Base-by-base conservation (phyloP, 2,888 invertebrate species). In the Myopa tessellatipennis region DNA sequence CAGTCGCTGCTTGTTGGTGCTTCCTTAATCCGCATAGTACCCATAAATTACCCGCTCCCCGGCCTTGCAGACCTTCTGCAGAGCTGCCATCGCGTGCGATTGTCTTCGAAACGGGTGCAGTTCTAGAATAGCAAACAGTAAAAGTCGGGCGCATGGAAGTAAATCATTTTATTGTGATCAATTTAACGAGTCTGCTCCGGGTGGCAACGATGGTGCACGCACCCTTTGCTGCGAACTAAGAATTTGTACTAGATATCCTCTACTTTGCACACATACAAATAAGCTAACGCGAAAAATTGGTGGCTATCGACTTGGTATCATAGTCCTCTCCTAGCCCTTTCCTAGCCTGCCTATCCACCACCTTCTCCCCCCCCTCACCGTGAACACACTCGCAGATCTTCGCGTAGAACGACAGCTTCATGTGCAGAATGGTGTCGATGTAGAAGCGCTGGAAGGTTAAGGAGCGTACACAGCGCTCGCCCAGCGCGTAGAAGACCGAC, bases 381-480 rank as follows among this genome's bases (percentile, higher is more conserved):
- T 85, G 82, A 0, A 84, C 84, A 60, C 85, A 85, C 76, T 84
- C 82, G 12, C 83, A 84, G 4, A 86, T 75, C 45, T 85, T 65
- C 80, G 0, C 84, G 69, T 82, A 87, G 74, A 87, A 87, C 26
- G 81, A 77, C 34, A 87, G 76, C 67, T 87, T 86, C 40, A 81
- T 82, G 45, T 85, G 85, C 74, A 87, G 52, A 4, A 86, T 85
- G 0, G 85, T 81, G 52, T 86, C 87, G 55, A 87, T 86, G 58
- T 83, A 86, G 71, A 82, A 85, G 26, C 85, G 83, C 78, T 87
- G 87, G 74, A 87, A 87, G 7, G 74, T 76, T 67, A 80, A 79
- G 0, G 81, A 81, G 4, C 67, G 77, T 0, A 82, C 6, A 4
- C 81, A 80, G 10, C 79, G 81, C 1, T 80, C 79, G 3, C 87